Evolutionary conservation across 2,888 invertebrate genomes (phyloP).

Genomic region (Hoplodrina ambigua): DNA sequence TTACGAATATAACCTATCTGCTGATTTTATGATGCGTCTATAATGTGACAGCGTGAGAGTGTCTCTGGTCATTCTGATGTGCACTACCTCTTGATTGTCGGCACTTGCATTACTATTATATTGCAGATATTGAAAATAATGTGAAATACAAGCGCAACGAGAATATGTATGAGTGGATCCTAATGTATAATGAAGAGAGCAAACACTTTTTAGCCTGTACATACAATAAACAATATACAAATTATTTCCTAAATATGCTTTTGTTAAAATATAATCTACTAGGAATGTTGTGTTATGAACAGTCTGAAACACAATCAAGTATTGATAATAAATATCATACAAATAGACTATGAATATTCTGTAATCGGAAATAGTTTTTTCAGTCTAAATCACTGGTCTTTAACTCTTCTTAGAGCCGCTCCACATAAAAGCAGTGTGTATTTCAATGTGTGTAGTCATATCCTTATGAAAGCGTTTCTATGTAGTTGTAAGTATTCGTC

Average conservation of each 20-base stretch:
- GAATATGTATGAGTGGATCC: neutral
- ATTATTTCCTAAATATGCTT: neutral
- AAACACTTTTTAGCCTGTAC: neutral
- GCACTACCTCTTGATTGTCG: neutral
- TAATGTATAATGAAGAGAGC: neutral
- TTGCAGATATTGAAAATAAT: neutral
- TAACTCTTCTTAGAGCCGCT: no score
- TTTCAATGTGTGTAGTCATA: no score
- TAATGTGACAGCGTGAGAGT: neutral
- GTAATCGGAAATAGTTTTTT: slow-evolving; percentile 35
- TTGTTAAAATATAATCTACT: slow-evolving; percentile 15
- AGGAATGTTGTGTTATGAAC: slow-evolving; percentile 42
- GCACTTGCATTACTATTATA: neutral
- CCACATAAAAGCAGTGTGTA: no score
- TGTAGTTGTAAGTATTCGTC: no score
- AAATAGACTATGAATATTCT: neutral
- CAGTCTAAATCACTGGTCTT: slow-evolving; percentile 23
- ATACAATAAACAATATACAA: neutral
- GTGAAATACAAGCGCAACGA: neutral
- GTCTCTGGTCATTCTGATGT: neutral
- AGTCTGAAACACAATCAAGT: slow-evolving; percentile 37
- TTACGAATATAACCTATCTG: slow-evolving; percentile 8
- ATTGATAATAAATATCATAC: slow-evolving; percentile 8
- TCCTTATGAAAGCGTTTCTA: no score
- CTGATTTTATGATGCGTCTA: neutral